These are phyloP conservation scores for Boulengeromyrus knoepffleri DNA, from an alignment of 2,113 vertebrate species.

Conservation along the genomic window DNA sequence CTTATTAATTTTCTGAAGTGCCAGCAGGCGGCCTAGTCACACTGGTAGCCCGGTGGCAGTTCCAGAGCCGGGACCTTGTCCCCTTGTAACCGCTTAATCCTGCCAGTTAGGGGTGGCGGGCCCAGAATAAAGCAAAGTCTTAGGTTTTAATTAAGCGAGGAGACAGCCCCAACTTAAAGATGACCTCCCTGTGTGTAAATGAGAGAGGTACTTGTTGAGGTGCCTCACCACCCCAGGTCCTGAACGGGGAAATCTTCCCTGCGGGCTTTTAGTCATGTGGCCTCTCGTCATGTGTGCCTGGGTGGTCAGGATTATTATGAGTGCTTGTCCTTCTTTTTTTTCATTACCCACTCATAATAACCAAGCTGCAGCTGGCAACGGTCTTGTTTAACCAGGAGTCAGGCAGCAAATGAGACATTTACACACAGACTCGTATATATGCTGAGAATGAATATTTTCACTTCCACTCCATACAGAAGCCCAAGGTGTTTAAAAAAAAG, in stretches of 20 bases:
- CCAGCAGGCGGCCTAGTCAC: constrained; percentile 70
- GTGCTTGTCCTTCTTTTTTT: background rate
- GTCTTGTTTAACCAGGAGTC: background rate
- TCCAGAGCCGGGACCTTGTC: constrained; percentile 85
- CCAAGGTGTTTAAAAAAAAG: background rate
- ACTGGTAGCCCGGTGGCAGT: constrained; percentile 81
- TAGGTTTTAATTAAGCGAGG: constrained; percentile 96
- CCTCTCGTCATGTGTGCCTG: constrained; percentile 2
- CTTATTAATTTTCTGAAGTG: constrained; percentile 88
- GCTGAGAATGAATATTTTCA: background rate
- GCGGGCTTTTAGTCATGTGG: background rate
- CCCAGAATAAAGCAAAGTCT: constrained; percentile 77
- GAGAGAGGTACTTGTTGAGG: constrained; percentile 14
- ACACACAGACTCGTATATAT: background rate
- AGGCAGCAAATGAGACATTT: background rate
- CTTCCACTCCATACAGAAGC: background rate
- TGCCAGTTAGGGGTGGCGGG: constrained; percentile 78
- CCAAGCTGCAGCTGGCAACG: background rate
- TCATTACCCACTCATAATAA: background rate
- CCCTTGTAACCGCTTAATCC: constrained; percentile 97
- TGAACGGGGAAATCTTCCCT: background rate
- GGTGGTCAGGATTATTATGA: constrained; percentile 11
- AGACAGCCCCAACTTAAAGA: constrained; percentile 66
- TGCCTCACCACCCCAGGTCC: constrained; percentile 16
- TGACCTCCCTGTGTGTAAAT: constrained; percentile 38